Base-by-base conservation (phyloP, 2,888 invertebrate species). In the Artemia sp. region DNA sequence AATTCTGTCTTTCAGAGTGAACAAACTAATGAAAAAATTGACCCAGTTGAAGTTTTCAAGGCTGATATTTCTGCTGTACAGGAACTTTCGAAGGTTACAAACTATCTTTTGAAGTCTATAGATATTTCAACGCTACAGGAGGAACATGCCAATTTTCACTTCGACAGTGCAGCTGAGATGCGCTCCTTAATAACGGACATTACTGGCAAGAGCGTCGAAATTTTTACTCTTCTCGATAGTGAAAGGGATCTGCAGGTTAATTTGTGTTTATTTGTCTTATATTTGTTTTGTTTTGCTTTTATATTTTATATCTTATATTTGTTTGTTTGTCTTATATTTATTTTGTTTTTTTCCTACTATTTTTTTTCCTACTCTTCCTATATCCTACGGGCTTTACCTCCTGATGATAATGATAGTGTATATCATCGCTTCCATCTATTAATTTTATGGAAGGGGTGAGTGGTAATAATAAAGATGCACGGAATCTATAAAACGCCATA, bases 11-110 rank as follows among this genome's bases (percentile, higher is more conserved):
- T 58, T 58, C 58, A 58, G 58, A 58, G 58, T 9, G 8, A 14
- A 58, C 58, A 58, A 58, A 58, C 58, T 8, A 19, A 19, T 8
- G 58, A 14, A 14, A 58, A 58, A 58, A n/a, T 58, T n/a, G 19
- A 58, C 58, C 58, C 58, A 14, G 58, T 58, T 19, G 19, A 9
- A 19, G 19, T 58, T 19, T 58, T 14, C 58, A n/a, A 19, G 10
- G 58, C 58, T 58, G 58, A 58, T 19, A 19, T n/a, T 19, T 58
- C n/a, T 58, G 58, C 58, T 58, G 58, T 58, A 19, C 58, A 9
- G 8, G 58, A 58, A 58, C 58, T 58, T 19, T n/a, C 19, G 9
- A 58, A 58, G 19, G 58, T 58, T n/a, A 58, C 58, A 19, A 58
- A 9, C 8, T 14, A n/a, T 58, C 19, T 58, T 14, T n/a, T 58